A percentile compares a stretch with the other conserved stretches of the same genome.
These are phyloP conservation scores for Cervus canadensis DNA, from an alignment of 2,113 vertebrate species.

Conservation along the genomic window DNA sequence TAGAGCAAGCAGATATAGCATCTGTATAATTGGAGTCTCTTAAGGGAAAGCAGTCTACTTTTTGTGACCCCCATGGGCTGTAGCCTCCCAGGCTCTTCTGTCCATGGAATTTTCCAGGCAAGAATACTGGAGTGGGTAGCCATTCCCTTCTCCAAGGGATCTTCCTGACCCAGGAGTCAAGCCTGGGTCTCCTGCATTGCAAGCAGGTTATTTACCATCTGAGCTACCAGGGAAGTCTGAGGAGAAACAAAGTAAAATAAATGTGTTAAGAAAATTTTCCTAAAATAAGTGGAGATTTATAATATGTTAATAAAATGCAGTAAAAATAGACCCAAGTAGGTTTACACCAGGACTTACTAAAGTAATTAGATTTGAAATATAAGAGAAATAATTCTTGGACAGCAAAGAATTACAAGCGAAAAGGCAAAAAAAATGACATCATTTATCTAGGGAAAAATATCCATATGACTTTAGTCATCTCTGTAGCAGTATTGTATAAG, in stretches of 20 bases:
- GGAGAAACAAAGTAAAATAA: neutral
- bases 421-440: neutral
- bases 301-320: neutral
- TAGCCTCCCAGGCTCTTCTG: neutral
- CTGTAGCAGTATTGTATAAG: neutral
- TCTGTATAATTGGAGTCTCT: neutral
- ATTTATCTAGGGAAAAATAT: neutral
- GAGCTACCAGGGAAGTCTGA: neutral
- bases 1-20: neutral
- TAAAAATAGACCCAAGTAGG: neutral
- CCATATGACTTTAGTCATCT: neutral
- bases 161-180: neutral
- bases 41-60: neutral
- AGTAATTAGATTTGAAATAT: neutral
- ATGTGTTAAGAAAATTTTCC: neutral
- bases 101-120: neutral
- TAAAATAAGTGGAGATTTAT: neutral
- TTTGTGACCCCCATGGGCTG: neutral
- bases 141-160: neutral
- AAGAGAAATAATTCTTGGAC: neutral
- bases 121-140: neutral
- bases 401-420: neutral
- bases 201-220: neutral
- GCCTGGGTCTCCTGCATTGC: neutral
- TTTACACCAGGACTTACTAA: neutral